phyloP scores from a whole-genome alignment of 2,113 vertebrate genomes.

The Myotis yumanensis region DNA sequence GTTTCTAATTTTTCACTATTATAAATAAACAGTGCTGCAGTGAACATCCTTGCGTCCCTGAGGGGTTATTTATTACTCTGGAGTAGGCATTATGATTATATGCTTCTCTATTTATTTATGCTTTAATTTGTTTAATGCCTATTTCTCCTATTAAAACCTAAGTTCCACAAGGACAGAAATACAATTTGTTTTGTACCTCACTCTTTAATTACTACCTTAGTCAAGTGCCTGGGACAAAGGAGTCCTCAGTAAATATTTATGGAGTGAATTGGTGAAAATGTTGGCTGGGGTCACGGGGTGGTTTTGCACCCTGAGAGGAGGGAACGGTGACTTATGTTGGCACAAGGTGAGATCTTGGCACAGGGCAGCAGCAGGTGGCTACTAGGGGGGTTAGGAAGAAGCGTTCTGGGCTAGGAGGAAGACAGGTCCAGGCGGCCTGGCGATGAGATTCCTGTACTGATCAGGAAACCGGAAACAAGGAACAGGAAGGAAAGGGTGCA shows the following conservation, averaged over 20 bases:
- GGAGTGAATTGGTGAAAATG: not conserved
- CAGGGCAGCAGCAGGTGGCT: not conserved
- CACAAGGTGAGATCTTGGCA: not conserved
- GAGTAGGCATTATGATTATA: not conserved
- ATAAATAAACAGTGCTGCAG: not conserved
- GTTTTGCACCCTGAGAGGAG: not conserved
- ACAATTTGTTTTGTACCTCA: not conserved
- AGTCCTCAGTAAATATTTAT: not conserved
- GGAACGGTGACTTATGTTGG: not conserved
- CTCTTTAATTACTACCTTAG: not conserved
- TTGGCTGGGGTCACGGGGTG: not conserved
- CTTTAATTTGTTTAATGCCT: not conserved
- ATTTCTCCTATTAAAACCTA: constrained; percentile 15
- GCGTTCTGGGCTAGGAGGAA: not conserved
- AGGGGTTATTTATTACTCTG: not conserved
- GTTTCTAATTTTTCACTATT: not conserved
- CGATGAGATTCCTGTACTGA: not conserved
- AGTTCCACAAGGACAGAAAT: not conserved
- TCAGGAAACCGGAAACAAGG: not conserved
- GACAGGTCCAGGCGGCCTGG: accelerated
- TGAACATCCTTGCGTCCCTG: not conserved
- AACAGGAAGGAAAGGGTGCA: not conserved
- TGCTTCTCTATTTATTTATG: not conserved
- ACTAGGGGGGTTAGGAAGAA: not conserved
- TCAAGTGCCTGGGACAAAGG: not conserved